Evolutionary conservation across 1,140 invertebrate genomes (phyloP), one percentile per base, ranked within the genome.

Genomic region (Hylyphantes graminicola): DNA sequence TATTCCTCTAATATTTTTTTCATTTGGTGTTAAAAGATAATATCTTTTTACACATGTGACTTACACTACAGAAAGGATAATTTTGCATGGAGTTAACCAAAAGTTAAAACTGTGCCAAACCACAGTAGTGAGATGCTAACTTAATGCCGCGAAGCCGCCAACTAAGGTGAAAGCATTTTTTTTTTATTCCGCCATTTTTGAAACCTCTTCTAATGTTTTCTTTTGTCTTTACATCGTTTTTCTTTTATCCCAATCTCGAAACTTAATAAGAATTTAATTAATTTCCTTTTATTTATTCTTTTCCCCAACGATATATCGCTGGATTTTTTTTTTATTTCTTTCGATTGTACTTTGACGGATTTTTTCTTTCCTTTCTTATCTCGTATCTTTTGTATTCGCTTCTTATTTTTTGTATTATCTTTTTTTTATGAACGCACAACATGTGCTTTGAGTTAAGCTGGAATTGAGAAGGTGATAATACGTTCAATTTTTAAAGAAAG

Each of bases 251-350:
- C 65, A 35, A 12, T 35, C 17, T 57, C 51, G 7, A 70, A 72
- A 81, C 64, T 81, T 54, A 73, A 73, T 72, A 63, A 81, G 68
- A 81, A 81, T 81, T 81, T 81, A 81, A 81, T 81, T 81, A 81
- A 81, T 73, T 70, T 73, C 68, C 73, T 73, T 53, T 63, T 64
- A 57, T 70, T 68, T 80, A 51, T 12, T 70, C 12, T 19, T 59
- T 55, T 74, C 11, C 54, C 35, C 54, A 53, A 9, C 3, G 68
- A 70, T 70, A 53, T 51, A 53, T 70, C 21, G n/a, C 57, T 74
- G 13, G 72, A 65, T 10, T 57, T 74, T 55, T 57, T 57, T 19
- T 59, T 59, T 55, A 11, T 17, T 73, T 19, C 54, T 57, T 74
- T 74, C 54, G 21, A 57, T 21, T 74, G 55, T 74, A 57, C 15